These are phyloP conservation scores for Hippocampus kuda DNA, from an alignment of 2,797 vertebrate genomes.

Conservation along the genomic window DNA sequence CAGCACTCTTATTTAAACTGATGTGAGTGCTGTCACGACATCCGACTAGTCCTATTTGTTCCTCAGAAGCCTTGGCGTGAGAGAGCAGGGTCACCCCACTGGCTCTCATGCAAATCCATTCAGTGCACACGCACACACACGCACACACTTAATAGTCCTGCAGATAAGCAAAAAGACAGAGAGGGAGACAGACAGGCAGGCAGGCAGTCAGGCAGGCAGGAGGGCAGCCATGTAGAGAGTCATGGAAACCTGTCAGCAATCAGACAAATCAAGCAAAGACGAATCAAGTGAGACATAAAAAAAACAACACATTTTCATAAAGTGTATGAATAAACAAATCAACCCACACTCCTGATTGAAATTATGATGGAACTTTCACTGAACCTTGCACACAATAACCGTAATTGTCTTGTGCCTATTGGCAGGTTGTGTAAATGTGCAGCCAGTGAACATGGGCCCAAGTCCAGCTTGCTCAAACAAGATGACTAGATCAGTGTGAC, in stretches of 20 bases:
- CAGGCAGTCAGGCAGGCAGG: slow-evolving; percentile 9
- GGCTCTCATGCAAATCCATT: slow-evolving; percentile 73
- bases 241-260: slow-evolving; percentile 10
- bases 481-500: slow-evolving; percentile 3
- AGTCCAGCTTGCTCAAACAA: slow-evolving; percentile 5
- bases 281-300: background rate
- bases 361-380: background rate
- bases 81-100: slow-evolving; percentile 65
- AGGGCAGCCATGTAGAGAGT: slow-evolving; percentile 2
- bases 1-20: slow-evolving; percentile 69
- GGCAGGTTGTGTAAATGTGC: slow-evolving; percentile 5
- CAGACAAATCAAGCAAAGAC: background rate
- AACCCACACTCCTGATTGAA: background rate
- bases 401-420: background rate
- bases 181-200: slow-evolving; percentile 14
- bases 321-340: background rate
- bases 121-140: slow-evolving; percentile 31
- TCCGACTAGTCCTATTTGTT: slow-evolving; percentile 67
- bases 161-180: slow-evolving; percentile 50
- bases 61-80: slow-evolving; percentile 69
- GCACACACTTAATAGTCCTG: slow-evolving; percentile 40
- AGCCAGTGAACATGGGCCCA: slow-evolving; percentile 3
- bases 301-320: slow-evolving; percentile 5
- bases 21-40: slow-evolving; percentile 81
- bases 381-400: background rate